phyloP scores from a whole-genome alignment of 2,113 vertebrate genomes.

The Calcarius ornatus region DNA sequence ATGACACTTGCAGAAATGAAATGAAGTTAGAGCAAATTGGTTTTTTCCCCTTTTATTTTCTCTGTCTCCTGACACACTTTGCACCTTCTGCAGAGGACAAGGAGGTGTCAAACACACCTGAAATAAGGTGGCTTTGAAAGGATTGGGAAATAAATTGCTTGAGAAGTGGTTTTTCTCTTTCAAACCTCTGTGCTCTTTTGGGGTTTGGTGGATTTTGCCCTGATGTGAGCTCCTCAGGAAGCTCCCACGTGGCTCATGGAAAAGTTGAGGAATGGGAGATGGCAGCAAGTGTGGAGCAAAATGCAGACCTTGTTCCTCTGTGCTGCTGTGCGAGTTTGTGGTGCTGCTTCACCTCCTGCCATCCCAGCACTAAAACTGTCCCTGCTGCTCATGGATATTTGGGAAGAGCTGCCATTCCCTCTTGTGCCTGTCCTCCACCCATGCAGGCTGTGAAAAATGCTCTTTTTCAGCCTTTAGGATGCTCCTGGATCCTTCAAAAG shows the following conservation, averaged over 20 bases:
- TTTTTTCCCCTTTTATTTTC: not conserved
- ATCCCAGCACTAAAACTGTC: not conserved
- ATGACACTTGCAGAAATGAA: not conserved
- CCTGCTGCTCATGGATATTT: not conserved
- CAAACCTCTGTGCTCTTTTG: not conserved
- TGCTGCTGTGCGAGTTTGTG: not conserved
- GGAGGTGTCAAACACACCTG: not conserved
- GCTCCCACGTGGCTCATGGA: accelerated
- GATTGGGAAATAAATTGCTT: not conserved
- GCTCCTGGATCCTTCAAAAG: not conserved
- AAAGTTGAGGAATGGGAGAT: not conserved
- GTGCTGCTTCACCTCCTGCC: not conserved
- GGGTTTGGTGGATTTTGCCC: not conserved
- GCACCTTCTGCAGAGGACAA: not conserved
- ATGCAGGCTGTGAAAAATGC: not conserved
- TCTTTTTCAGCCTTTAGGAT: not conserved
- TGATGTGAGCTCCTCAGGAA: not conserved
- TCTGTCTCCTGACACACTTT: not conserved
- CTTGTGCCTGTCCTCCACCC: not conserved
- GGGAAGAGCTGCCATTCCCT: not conserved
- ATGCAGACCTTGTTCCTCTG: not conserved
- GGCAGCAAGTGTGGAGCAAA: not conserved
- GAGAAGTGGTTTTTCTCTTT: not conserved
- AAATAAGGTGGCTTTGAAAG: not conserved
- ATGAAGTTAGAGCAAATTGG: not conserved